Evolutionary conservation across 2,113 vertebrate species (phyloP), one percentile per base, ranked within the genome.

Genomic region (Pica pica): DNA sequence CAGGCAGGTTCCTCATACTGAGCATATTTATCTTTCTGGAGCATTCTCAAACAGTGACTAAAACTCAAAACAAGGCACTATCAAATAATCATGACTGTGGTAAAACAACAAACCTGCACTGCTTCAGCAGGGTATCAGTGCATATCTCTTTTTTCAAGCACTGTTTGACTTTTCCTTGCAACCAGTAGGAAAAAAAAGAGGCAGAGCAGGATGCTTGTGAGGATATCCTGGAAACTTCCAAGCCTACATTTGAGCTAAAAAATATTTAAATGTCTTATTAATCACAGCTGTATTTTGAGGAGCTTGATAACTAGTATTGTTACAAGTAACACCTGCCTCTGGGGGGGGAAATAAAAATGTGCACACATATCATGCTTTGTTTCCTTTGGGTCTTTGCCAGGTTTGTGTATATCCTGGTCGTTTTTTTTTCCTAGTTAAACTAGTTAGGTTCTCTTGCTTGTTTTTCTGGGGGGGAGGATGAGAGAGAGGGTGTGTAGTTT

Each of bases 371-470:
- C 9, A 3, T n/a, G 10, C 46, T 90, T 78, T 79, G 56, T 89
- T 95, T 93, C 65, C 46, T 94, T 91, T 91, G 70, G 80, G 18
- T 46, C 70, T 82, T 73, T 65, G 78, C 41, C 53, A 83, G 84
- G 23, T 35, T 53, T 70, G 28, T 63, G 52, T 42, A 24, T 71
- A 87, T 91, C 87, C 91, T 91, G 84, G 37, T 93, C 82, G 84
- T 56, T 55, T 10, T 95, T 20, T 20, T 76, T 93, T 85, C 67
- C 78, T 67, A 53, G 74, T 50, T 80, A 37, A 89, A 80, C 75
- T 61, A 27, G 65, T 57, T 46, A 8, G n/a, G 20, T 73, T 89
- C 31, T 79, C 13, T 85, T 65, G 39, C 16, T 31, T 39, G 5
- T 22, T 65, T 19, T 19, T 22, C 1, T 1, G 2, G 18, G n/a